These are phyloP conservation scores for Rapana venosa DNA, from an alignment of 2,888 invertebrate genomes.

Conservation along the genomic window DNA sequence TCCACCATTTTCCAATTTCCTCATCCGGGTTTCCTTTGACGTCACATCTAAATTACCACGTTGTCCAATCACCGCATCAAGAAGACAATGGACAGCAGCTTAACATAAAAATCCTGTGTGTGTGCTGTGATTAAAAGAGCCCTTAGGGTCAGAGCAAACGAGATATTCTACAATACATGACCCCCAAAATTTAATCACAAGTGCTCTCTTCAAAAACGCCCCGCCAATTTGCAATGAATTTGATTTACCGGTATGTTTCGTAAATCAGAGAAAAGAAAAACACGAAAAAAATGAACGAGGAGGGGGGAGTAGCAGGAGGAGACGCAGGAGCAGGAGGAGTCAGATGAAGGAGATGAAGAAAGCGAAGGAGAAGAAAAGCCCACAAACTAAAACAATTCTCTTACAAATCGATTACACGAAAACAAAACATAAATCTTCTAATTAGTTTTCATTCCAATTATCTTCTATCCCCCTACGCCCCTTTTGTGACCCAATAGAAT, in stretches of 20 bases:
- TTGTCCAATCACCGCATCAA: neutral
- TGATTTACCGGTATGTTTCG: too few relatives aligned
- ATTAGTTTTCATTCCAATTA: too few relatives aligned
- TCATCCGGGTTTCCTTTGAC: neutral
- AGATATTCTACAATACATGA: neutral
- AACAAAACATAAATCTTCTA: too few relatives aligned
- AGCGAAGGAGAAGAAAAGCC: neutral
- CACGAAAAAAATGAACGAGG: neutral
- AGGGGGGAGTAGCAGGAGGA: neutral
- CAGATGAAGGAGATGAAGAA: neutral
- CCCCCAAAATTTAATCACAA: neutral
- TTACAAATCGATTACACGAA: too few relatives aligned
- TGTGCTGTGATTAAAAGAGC: too few relatives aligned
- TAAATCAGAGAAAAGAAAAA: neutral
- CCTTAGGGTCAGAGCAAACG: neutral
- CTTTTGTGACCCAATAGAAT: too few relatives aligned
- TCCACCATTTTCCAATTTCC: neutral
- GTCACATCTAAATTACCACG: neutral
- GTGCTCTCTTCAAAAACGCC: too few relatives aligned
- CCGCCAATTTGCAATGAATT: too few relatives aligned
- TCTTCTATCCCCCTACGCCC: too few relatives aligned
- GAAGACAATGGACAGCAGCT: neutral
- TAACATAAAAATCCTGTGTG: neutral
- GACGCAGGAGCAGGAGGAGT: neutral
- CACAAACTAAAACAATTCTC: too few relatives aligned